Evolutionary conservation across 2,113 vertebrate genomes (phyloP).

Genomic region (Esox niger): DNA sequence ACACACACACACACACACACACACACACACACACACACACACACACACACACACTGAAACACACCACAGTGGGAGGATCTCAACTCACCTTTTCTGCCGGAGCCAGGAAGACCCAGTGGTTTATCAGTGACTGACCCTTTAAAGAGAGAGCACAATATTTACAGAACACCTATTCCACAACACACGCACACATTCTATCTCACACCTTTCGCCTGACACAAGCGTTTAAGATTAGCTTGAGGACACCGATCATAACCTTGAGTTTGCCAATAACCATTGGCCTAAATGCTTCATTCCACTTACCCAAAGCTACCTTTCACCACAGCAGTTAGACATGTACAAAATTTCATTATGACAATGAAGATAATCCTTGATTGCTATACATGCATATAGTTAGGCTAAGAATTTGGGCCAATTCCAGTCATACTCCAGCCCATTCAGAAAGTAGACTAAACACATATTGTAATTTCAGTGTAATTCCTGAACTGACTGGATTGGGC

Average conservation of each 20-base stretch:
- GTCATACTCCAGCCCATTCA: too few relatives aligned
- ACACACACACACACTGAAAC: constrained; percentile 40
- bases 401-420: too few relatives aligned
- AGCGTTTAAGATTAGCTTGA: too few relatives aligned
- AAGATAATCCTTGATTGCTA: background rate
- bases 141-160: constrained; percentile 42
- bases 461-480: too few relatives aligned
- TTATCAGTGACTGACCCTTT: constrained; percentile 96
- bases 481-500: too few relatives aligned
- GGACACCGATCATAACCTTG: background rate
- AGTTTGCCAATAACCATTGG: too few relatives aligned
- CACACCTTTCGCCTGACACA: background rate
- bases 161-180: constrained; percentile 16
- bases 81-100: constrained; percentile 96
- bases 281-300: background rate
- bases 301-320: background rate
- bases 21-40: constrained; percentile 22
- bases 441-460: too few relatives aligned
- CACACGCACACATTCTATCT: background rate
- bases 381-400: constrained; percentile 39
- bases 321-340: too few relatives aligned
- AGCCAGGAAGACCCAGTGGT: constrained; percentile 86
- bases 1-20: constrained; percentile 10
- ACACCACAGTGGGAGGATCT: constrained; percentile 69
- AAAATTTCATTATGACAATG: background rate